These are phyloP conservation scores for Heterohyrax brucei DNA, from an alignment of 2,797 vertebrate species.

Conservation along the genomic window DNA sequence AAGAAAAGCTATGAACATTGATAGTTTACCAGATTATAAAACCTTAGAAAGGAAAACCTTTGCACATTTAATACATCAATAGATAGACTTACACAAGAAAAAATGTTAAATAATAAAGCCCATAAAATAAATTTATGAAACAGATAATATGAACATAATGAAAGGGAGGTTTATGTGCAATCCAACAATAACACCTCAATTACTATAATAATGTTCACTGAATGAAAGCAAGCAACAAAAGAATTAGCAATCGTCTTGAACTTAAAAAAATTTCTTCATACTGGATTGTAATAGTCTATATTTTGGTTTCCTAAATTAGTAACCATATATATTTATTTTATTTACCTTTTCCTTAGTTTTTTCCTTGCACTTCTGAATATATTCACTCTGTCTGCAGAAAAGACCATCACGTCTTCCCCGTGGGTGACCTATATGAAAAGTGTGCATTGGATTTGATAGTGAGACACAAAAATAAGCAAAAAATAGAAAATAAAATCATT, in stretches of 20 bases:
- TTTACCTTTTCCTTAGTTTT: not conserved
- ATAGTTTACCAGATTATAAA: conserved; percentile 40
- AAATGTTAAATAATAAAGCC: not conserved
- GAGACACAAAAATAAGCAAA: not conserved
- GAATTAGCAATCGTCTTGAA: not conserved
- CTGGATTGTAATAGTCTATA: conserved; percentile 41
- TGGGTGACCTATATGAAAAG: not conserved
- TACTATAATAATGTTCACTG: not conserved
- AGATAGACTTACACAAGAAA: conserved; percentile 9
- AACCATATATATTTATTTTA: conserved; percentile 2
- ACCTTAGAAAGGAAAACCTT: not conserved
- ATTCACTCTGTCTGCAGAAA: not conserved
- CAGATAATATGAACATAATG: not conserved
- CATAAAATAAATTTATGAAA: conserved; percentile 29
- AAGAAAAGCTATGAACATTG: conserved; percentile 75
- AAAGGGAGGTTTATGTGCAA: not conserved
- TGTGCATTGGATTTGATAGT: not conserved
- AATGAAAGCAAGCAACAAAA: not conserved
- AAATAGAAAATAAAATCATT: not conserved
- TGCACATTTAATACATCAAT: not conserved
- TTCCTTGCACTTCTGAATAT: conserved; percentile 28
- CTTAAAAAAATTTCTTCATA: not conserved
- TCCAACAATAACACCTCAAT: not conserved
- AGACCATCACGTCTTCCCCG: not conserved
- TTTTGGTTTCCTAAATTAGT: conserved; percentile 13